Percentiles rank a stretch among this genome's conserved stretches.
phyloP scores from a whole-genome alignment of 2,888 invertebrate species.

The Punctoribates punctum region DNA sequence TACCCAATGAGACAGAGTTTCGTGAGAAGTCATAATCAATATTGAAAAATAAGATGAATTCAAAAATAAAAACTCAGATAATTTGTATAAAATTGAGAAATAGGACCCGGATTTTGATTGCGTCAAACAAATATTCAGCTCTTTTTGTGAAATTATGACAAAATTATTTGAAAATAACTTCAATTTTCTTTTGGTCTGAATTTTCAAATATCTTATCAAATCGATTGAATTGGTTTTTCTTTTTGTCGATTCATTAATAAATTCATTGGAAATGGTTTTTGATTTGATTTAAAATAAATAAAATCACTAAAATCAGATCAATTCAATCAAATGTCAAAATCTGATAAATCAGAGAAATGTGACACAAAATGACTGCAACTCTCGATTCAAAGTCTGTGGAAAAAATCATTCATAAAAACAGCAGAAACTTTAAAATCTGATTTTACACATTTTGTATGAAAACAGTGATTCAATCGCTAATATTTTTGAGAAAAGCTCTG shows the following conservation, averaged over 20 bases:
- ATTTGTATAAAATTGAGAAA: background rate
- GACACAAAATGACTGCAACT: background rate
- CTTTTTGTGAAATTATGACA: background rate
- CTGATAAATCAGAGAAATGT: no score
- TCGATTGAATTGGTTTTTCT: no score
- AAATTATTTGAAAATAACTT: background rate
- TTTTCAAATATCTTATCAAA: no score
- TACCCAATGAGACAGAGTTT: background rate
- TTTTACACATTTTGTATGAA: background rate
- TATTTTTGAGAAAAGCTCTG: background rate
- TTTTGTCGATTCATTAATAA: no score
- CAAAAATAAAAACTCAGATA: background rate
- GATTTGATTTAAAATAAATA: background rate
- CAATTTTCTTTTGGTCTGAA: no score
- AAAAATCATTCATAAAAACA: background rate
- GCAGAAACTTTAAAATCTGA: background rate
- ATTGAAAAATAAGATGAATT: background rate
- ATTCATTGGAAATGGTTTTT: no score
- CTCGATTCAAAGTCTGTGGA: background rate
- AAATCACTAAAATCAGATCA: background rate
- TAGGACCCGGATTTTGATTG: background rate
- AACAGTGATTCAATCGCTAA: background rate
- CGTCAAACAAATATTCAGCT: background rate
- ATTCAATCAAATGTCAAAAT: background rate
- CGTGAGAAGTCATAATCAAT: conserved; percentile 3